phyloP scores from a whole-genome alignment of 2,888 invertebrate species.

The Macaria liturata region DNA sequence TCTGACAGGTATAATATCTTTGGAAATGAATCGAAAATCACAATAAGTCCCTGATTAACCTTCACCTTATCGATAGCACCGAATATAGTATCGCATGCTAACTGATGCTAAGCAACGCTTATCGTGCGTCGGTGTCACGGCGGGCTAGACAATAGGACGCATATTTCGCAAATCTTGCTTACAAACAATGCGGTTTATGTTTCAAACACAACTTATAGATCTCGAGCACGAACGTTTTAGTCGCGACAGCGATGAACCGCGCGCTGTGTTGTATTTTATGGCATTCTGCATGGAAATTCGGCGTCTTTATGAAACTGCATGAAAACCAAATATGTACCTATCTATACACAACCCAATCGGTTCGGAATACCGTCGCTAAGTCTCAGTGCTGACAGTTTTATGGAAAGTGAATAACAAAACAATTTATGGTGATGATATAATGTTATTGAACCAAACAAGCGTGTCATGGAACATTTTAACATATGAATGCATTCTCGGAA shows the following conservation, averaged over 20 bases:
- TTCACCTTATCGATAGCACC: constrained; percentile 64
- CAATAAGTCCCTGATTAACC: constrained; percentile 53
- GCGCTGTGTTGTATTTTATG: constrained; percentile 10
- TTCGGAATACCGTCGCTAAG: no score
- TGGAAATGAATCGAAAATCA: constrained; percentile 11
- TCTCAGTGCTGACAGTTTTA: no score
- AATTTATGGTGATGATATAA: no score
- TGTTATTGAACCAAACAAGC: no score
- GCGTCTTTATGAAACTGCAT: constrained; percentile 11
- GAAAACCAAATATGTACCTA: constrained; percentile 1
- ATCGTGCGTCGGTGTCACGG: constrained; percentile 46
- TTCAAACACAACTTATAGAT: constrained; percentile 6
- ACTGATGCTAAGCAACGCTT: constrained; percentile 42
- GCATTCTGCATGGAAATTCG: constrained; percentile 9
- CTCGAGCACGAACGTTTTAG: constrained; percentile 10
- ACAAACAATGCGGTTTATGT: constrained; percentile 29
- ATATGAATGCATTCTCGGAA: no score
- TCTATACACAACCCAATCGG: no score
- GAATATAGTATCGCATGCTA: constrained; percentile 56
- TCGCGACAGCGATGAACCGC: constrained; percentile 14
- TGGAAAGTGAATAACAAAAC: no score
- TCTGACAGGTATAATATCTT: constrained; percentile 7
- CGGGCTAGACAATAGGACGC: constrained; percentile 17
- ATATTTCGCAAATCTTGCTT: constrained; percentile 20
- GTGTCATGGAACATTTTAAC: no score